These are phyloP conservation scores for Archaeoteleia sp. DNA, from an alignment of 2,888 invertebrate genomes.

Conservation along the genomic window DNA sequence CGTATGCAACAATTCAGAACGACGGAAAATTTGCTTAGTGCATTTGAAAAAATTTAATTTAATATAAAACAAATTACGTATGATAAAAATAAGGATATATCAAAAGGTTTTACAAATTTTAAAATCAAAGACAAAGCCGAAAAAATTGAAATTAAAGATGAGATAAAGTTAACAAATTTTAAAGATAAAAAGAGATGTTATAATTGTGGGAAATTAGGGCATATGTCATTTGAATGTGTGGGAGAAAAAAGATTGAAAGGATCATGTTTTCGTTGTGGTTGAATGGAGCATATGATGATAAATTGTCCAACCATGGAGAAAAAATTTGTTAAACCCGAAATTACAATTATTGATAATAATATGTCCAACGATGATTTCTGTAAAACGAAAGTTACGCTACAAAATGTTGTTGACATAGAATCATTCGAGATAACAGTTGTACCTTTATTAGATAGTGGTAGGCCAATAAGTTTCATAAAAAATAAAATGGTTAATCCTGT, in stretches of 20 bases:
- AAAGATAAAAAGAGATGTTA: slow-evolving; percentile 8
- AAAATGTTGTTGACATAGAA: background rate
- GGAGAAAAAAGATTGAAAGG: slow-evolving; percentile 6
- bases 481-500: background rate
- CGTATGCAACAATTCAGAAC: slow-evolving; percentile 4
- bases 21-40: background rate
- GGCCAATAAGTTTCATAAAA: slow-evolving; percentile 4
- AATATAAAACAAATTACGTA: background rate
- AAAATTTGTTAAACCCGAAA: background rate
- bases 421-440: background rate
- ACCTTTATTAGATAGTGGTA: background rate
- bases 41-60: slow-evolving; percentile 5
- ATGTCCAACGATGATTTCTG: background rate
- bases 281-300: background rate
- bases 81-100: background rate
- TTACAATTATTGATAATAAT: background rate
- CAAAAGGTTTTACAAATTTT: background rate
- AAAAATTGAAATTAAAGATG: background rate
- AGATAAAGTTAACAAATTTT: background rate
- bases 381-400: background rate
- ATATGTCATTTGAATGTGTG: background rate
- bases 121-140: background rate
- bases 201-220: slow-evolving; percentile 1
- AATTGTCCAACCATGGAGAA: background rate
- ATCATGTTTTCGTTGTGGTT: slow-evolving; percentile 2